Percentiles rank a stretch among this genome's conserved stretches.
phyloP scores from a whole-genome alignment of 92 coral and sea anemone species.

The Epizoanthus fatuus region DNA sequence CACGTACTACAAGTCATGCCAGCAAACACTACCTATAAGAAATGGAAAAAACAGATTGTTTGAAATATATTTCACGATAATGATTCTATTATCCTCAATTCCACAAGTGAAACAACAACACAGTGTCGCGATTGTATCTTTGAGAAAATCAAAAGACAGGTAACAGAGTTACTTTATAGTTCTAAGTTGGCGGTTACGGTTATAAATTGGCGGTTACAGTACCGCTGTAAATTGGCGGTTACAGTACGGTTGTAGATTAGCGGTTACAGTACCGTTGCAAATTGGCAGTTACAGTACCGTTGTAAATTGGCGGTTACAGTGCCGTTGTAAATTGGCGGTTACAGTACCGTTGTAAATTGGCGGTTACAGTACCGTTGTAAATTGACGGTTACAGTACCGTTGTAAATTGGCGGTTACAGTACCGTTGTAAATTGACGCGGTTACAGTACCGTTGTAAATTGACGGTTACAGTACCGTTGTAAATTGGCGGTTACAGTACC shows the following conservation, averaged over 20 bases:
- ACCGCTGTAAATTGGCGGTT: constrained; percentile 64
- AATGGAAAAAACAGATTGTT: background rate
- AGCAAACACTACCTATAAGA: constrained; percentile 86
- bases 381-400: too few relatives aligned
- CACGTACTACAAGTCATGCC: constrained; percentile 95
- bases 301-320: background rate
- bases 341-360: background rate
- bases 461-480: too few relatives aligned
- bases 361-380: constrained; percentile 74
- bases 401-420: too few relatives aligned
- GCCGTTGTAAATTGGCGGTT: too few relatives aligned
- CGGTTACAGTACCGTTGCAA: background rate
- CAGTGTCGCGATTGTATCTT: background rate
- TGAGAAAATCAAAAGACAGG: too few relatives aligned
- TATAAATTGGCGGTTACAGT: background rate
- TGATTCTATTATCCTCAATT: too few relatives aligned
- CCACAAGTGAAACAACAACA: background rate
- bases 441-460: too few relatives aligned
- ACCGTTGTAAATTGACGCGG: too few relatives aligned
- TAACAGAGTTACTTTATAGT: background rate
- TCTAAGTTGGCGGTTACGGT: background rate
- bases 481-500: too few relatives aligned
- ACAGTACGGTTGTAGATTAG: background rate
- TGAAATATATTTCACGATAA: too few relatives aligned
- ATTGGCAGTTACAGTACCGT: background rate